Evolutionary conservation across 1,140 invertebrate genomes (phyloP).

Genomic region (Aporrectodea caliginosa): DNA sequence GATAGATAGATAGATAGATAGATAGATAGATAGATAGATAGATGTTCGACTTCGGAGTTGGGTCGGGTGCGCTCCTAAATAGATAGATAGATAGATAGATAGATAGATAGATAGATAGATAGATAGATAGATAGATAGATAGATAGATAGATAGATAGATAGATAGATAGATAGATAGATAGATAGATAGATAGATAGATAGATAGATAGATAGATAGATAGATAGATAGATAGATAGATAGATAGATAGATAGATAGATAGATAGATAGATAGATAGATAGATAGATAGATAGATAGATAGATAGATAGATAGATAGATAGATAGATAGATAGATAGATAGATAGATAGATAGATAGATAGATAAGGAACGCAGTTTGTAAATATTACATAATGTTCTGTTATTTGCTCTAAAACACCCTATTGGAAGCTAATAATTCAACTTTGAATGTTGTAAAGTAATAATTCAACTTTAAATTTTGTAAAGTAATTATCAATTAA

Average conservation of each 20-base stretch:
- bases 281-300: conserved; percentile 3
- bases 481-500: not conserved
- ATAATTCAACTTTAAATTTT: not conserved
- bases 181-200: conserved; percentile 21
- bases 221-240: conserved; percentile 21
- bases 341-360: conserved; percentile 3
- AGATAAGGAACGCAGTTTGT: not conserved
- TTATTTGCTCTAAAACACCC: not conserved
- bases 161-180: conserved; percentile 21
- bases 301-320: conserved; percentile 3
- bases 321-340: conserved; percentile 3
- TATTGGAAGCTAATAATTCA: not conserved
- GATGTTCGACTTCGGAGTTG: too few relatives aligned
- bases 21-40: conserved; percentile 21
- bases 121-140: conserved; percentile 21
- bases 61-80: too few relatives aligned
- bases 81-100: conserved; percentile 21
- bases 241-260: conserved; percentile 5
- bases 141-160: conserved; percentile 21
- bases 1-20: conserved; percentile 21
- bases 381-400: not conserved
- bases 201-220: conserved; percentile 21
- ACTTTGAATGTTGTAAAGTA: not conserved
- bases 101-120: conserved; percentile 21
- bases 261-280: conserved; percentile 3